Percentiles rank a stretch among this genome's conserved stretches.
These are phyloP conservation scores for Polypedilum pembai DNA, from an alignment of 1,140 invertebrate species.

Conservation along the genomic window DNA sequence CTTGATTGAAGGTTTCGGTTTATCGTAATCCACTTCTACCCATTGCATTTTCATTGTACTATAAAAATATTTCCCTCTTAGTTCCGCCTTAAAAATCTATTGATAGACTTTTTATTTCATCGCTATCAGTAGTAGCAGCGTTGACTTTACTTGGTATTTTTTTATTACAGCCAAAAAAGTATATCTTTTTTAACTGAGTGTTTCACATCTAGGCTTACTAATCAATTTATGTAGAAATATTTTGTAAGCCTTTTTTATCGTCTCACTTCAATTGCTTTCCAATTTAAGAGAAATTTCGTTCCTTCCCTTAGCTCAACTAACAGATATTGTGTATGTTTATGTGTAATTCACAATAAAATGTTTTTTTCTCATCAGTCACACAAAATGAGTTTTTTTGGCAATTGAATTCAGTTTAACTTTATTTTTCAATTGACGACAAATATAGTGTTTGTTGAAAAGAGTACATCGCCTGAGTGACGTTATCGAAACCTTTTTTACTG, in stretches of 20 bases:
- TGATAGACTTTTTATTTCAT: conserved; percentile 1
- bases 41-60: conserved; percentile 21
- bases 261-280: no score
- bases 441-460: no score
- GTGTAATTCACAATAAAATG: not conserved
- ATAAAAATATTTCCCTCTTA: not conserved
- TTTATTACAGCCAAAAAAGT: no score
- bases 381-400: not conserved
- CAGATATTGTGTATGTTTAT: not conserved
- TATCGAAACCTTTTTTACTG: not conserved
- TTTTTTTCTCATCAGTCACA: conserved; percentile 1
- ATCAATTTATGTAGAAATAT: no score
- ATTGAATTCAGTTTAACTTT: not conserved
- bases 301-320: not conserved
- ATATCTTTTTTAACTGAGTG: no score
- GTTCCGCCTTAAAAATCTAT: not conserved
- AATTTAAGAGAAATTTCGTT: no score
- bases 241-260: no score
- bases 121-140: not conserved
- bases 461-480: not conserved
- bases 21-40: conserved; percentile 25
- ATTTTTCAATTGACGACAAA: not conserved
- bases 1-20: not conserved
- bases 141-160: no score
- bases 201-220: no score